Evolutionary conservation across 1,140 invertebrate species (phyloP).

Genomic region (Colletes gigas): DNA sequence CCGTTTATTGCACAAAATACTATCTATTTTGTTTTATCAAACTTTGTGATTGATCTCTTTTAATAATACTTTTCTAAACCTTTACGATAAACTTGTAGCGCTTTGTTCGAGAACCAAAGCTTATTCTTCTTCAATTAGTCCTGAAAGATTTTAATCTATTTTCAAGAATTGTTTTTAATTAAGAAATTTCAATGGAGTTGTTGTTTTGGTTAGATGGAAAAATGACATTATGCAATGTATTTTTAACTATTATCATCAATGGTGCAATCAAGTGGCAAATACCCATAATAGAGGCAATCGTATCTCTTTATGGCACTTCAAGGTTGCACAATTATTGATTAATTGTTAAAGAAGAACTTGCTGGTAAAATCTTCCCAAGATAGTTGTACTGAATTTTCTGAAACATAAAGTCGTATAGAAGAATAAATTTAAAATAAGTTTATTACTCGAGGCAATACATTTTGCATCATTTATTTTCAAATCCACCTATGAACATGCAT

Average conservation of each 20-base stretch:
- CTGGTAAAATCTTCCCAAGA: slow-evolving; percentile 7
- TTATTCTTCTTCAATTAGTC: too few relatives aligned
- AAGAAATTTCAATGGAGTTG: not conserved
- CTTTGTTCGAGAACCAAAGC: too few relatives aligned
- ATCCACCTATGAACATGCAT: not conserved
- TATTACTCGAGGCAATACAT: not conserved
- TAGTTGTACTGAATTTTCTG: slow-evolving; percentile 32
- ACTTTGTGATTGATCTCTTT: not conserved
- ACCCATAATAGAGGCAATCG: slow-evolving; percentile 31
- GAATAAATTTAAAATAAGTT: not conserved
- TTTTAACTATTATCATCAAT: slow-evolving; percentile 27
- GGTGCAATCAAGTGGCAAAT: slow-evolving; percentile 30
- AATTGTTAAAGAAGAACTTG: slow-evolving; percentile 35
- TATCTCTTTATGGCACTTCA: slow-evolving; percentile 48
- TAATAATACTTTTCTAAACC: too few relatives aligned
- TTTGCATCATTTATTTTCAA: not conserved
- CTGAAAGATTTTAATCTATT: too few relatives aligned
- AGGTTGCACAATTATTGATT: slow-evolving; percentile 40
- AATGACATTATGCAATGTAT: slow-evolving; percentile 25
- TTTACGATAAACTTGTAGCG: too few relatives aligned
- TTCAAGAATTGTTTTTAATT: not conserved
- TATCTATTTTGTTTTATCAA: slow-evolving; percentile 15
- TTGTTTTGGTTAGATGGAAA: not conserved
- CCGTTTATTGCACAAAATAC: not conserved
- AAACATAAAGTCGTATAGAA: slow-evolving; percentile 27